Percentiles rank a stretch among this genome's conserved stretches.
Conservation (phyloP, 2,888 invertebrate species). For the Celastrina argiolus region DNA sequence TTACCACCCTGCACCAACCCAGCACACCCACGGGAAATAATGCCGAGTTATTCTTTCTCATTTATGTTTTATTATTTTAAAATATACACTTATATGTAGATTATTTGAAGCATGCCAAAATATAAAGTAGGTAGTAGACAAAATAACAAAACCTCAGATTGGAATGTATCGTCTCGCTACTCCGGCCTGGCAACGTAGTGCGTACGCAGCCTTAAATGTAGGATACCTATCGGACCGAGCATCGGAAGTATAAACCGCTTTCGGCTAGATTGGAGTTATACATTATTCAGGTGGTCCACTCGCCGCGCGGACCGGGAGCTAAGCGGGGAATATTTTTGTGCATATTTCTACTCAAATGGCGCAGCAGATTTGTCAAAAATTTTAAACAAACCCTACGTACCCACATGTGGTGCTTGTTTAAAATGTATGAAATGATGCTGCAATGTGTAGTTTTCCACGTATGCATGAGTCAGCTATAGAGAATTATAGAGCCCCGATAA, state of each 20-base stretch:
- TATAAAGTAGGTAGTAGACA: too few relatives aligned
- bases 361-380: not conserved
- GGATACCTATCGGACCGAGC: conserved; percentile 31
- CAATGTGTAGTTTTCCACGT: not conserved
- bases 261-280: conserved; percentile 49
- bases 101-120: too few relatives aligned
- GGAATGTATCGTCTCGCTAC: not conserved
- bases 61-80: too few relatives aligned
- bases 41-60: too few relatives aligned
- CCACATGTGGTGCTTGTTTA: not conserved
- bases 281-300: conserved; percentile 45
- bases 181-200: not conserved
- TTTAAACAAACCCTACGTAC: not conserved
- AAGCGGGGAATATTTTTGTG: not conserved
- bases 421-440: not conserved
- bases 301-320: not conserved
- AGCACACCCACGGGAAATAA: too few relatives aligned
- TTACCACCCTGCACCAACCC: too few relatives aligned
- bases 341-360: not conserved
- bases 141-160: too few relatives aligned
- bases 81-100: too few relatives aligned
- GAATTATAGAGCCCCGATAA: too few relatives aligned
- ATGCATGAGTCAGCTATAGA: too few relatives aligned
- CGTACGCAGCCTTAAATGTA: conserved; percentile 31
- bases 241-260: conserved; percentile 40